Percentiles rank a stretch among this genome's conserved stretches.
Evolutionary conservation across 2,113 vertebrate genomes (phyloP).

Genomic region (Pelusios castaneus): DNA sequence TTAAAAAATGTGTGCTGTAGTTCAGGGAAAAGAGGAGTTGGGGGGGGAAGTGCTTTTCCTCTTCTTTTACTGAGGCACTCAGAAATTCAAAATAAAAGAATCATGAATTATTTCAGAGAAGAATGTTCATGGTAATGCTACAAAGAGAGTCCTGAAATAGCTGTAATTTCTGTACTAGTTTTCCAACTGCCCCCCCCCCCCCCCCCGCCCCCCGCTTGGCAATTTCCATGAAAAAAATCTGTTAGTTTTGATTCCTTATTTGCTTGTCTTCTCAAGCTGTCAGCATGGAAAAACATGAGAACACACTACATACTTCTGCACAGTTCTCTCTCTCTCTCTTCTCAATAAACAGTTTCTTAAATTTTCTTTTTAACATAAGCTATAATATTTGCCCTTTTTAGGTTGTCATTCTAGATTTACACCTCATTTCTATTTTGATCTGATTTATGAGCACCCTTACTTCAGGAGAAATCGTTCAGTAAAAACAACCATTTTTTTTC

Average conservation of each 20-base stretch:
- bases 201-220: background rate
- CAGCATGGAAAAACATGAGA: slow-evolving; percentile 45
- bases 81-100: slow-evolving; percentile 60
- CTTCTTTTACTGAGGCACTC: slow-evolving; percentile 4
- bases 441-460: slow-evolving; percentile 26
- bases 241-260: slow-evolving; percentile 57
- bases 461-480: slow-evolving; percentile 21
- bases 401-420: slow-evolving; percentile 11
- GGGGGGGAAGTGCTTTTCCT: background rate
- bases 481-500: slow-evolving; percentile 27
- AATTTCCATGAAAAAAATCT: slow-evolving; percentile 15
- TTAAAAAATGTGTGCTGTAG: slow-evolving; percentile 47
- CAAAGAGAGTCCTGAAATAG: fast-evolving
- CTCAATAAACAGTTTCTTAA: slow-evolving; percentile 19
- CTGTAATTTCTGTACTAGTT: background rate
- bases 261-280: slow-evolving; percentile 47
- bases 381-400: background rate
- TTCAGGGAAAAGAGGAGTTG: slow-evolving; percentile 47
- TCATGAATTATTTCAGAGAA: background rate
- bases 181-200: too few relatives aligned
- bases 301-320: slow-evolving; percentile 26
- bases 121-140: background rate
- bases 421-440: slow-evolving; percentile 44
- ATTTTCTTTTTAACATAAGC: slow-evolving; percentile 32
- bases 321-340: background rate